Evolutionary conservation across 2,797 vertebrate genomes (phyloP), one percentile per base, ranked within the genome.

Genomic region (Amblyopsis hoosieri): DNA sequence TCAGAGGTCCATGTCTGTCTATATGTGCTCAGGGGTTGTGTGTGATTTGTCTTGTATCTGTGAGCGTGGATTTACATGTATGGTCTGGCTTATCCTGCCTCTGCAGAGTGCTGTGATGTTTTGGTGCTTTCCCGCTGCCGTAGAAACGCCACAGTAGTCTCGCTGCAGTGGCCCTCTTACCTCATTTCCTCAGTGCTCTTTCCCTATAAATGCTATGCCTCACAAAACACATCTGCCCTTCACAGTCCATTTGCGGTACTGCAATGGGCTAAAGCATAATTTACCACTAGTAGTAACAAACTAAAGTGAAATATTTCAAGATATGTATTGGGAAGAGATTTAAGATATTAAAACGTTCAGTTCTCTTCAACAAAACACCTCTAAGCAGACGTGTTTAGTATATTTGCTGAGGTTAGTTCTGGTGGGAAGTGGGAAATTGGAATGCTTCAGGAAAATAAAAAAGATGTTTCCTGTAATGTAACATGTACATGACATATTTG

Each of bases 101-200:
- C 72, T 64, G 63, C 63, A 50, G 64, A 78, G 69, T 76, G 71
- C 60, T 68, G 72, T 84, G 79, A 47, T 76, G 76, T 86, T 82
- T 85, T 76, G 84, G 85, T 72, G 77, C 86, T 86, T 72, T 87
- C 71, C 67, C 73, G 83, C 87, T 91, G 81, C 83, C 67, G 74
- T 89, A 87, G 86, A 87, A 86, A 84, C 82, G 71, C 71, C 81
- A 56, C 86, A 81, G 87, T 85, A 77, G 74, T 81, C 71, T 59
- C 83, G 66, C 82, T 82, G 78, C 80, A 76, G 86, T 72, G 81
- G 71, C 77, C 72, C 76, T 54, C 64, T 89, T 88, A 76, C 86
- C 75, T 89, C 88, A 91, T 88, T 86, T 87, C 86, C 79, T 89
- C 73, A 71, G 81, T 77, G 85, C 83, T 80, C 83, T 76, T 83